Base-by-base conservation (phyloP, 1,140 invertebrate genomes). In the Drosophila ananassae region DNA sequence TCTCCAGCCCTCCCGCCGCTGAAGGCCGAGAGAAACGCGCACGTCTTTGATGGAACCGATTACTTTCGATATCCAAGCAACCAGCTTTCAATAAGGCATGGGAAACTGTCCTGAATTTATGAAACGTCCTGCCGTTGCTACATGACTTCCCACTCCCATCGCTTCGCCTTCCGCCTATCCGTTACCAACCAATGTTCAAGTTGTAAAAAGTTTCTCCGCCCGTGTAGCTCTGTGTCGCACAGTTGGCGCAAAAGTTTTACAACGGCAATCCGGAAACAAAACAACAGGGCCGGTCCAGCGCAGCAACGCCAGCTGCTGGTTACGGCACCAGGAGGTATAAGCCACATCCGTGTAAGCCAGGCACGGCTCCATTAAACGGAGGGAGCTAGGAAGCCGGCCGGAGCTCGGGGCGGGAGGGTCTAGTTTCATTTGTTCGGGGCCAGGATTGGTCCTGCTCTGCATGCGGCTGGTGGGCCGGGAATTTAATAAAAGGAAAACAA, bases 161-260 rank as follows among this genome's bases (percentile, higher is more conserved):
- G 25, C 17, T 32, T 50, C 17, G 17, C 17, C 17, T 28, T 28
- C 9, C 39, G 17, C 34, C 44, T 50, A 71, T 71, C 64, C 52
- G 50, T 71, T 69, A 69, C 67, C 25, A 30, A 57, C 51, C 64
- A 24, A 53, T 69, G 52, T 57, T 50, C 67, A 57, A 69, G 64
- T 69, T 69, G 67, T 46, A 56, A 56, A 41, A 62, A 52, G 41
- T 46, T 73, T 74, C 51, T 21, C 69, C 64, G 52, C 74, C 51
- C 64, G 63, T 52, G 34, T 74, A 75, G 60, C 74, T 74, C 52
- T 74, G 71, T 74, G 57, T 69, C 56, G 67, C 67, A 64, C 71
- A 83, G 79, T 53, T 76, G 59, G 68, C 79, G 71, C 75, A 68
- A 80, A 84, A 85, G 77, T 84, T 80, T 77, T 77, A 79, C 66